Percentiles rank a stretch among this genome's conserved stretches.
phyloP scores from a whole-genome alignment of 2,888 invertebrate species.

The Dasysyrphus albostriatus region DNA sequence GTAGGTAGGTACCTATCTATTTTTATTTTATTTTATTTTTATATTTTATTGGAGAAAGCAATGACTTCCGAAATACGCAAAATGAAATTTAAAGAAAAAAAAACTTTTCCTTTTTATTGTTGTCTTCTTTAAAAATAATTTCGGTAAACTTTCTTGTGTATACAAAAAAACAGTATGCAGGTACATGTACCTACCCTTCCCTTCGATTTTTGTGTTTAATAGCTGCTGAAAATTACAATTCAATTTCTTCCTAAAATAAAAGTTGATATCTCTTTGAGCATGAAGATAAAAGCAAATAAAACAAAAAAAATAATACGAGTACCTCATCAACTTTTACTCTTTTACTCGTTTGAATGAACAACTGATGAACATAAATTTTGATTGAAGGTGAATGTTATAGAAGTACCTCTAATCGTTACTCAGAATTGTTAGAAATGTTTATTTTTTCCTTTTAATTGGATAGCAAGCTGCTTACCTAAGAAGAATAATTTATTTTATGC shows the following conservation, averaged over 20 bases:
- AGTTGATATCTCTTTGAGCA: conserved; percentile 48
- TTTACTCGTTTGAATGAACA: conserved; percentile 61
- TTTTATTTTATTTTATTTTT: conserved; percentile 18
- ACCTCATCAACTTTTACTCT: conserved; percentile 62
- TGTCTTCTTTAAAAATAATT: conserved; percentile 1
- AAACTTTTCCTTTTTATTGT: conserved; percentile 60
- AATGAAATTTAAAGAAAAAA: conserved; percentile 36
- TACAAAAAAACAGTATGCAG: background rate
- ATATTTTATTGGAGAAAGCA: conserved; percentile 68
- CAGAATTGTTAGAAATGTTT: background rate
- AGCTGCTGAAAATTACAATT: conserved; percentile 70
- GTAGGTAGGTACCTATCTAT: background rate
- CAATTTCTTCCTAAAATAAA: conserved; percentile 54
- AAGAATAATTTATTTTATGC: too few relatives aligned
- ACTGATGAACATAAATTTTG: conserved; percentile 59
- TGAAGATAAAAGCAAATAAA: conserved; percentile 30
- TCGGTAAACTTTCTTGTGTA: conserved; percentile 51
- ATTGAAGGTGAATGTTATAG: conserved; percentile 8
- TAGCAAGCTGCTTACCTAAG: too few relatives aligned
- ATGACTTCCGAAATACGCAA: conserved; percentile 41
- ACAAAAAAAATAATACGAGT: conserved; percentile 35
- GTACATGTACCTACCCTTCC: background rate
- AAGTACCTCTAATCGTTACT: background rate
- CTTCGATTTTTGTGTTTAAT: conserved; percentile 1
- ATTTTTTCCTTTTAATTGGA: background rate